Evolutionary conservation across 2,797 vertebrate genomes (phyloP).

Genomic region (Xenentodon cancila): DNA sequence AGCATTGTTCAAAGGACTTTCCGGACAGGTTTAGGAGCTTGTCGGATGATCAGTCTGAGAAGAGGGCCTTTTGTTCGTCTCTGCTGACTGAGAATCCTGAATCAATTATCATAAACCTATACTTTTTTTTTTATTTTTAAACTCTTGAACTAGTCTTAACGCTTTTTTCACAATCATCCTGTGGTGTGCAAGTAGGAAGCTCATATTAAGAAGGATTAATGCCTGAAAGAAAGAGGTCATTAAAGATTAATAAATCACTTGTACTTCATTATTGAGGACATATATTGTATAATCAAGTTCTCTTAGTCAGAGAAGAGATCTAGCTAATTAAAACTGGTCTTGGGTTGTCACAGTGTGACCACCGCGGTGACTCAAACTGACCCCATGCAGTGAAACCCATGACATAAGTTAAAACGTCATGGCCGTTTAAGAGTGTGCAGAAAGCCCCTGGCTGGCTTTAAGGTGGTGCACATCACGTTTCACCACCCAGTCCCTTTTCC

Average conservation of each 20-base stretch:
- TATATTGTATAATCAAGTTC: too few species aligned
- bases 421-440: constrained; percentile 41
- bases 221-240: too few species aligned
- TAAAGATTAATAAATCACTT: neutral
- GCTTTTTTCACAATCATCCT: neutral
- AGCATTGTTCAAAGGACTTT: constrained; percentile 73
- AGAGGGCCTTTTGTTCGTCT: constrained; percentile 51
- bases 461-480: constrained; percentile 1
- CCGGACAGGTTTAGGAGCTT: constrained; percentile 60
- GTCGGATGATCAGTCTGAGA: constrained; percentile 48
- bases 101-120: constrained; percentile 13
- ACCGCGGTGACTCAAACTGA: constrained; percentile 45
- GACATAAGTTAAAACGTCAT: constrained; percentile 33
- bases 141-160: neutral
- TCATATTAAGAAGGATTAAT: too few species aligned
- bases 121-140: constrained; percentile 1
- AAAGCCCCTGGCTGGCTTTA: constrained; percentile 7
- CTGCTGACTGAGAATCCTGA: constrained; percentile 44
- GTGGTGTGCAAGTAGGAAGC: neutral
- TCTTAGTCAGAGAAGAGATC: constrained; percentile 9
- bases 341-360: constrained; percentile 53
- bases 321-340: constrained; percentile 73
- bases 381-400: constrained; percentile 38
- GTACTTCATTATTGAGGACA: too few species aligned
- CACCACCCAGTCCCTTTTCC: neutral